Conservation (phyloP, 2,888 invertebrate species). For the Rhopalosiphum nymphaeae region DNA sequence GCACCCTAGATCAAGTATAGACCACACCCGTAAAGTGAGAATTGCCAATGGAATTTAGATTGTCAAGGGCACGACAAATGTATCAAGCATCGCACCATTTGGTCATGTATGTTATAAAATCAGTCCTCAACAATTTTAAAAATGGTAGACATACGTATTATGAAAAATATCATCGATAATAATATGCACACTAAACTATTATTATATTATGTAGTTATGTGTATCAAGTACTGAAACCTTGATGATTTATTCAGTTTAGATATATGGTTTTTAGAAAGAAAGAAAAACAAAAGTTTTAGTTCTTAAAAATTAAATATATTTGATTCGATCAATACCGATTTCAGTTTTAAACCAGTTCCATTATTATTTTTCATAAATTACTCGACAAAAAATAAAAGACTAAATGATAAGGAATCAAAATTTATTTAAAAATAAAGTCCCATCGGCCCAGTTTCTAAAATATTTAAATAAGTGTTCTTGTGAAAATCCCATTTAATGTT, state of each 20-base stretch:
- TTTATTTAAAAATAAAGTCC: neutral
- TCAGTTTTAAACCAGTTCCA: neutral
- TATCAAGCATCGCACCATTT: neutral
- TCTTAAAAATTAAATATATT: neutral
- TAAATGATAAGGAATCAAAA: neutral
- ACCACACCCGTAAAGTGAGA: slow-evolving; percentile 17
- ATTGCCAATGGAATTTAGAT: slow-evolving; percentile 19
- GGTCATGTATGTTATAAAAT: neutral
- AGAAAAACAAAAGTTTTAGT: neutral
- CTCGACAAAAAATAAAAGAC: neutral
- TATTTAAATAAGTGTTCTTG: neutral
- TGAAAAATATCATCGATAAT: neutral
- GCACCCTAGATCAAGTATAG: slow-evolving; percentile 23
- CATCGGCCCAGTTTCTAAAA: neutral
- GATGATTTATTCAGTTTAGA: neutral
- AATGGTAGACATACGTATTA: neutral
- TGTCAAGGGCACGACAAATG: slow-evolving; percentile 10
- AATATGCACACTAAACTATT: neutral
- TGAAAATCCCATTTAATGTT: neutral
- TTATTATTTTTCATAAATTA: neutral
- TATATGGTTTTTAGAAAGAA: neutral
- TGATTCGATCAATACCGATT: neutral
- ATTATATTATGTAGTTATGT: neutral
- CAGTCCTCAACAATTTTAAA: neutral
- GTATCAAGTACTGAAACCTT: neutral